Conservation (phyloP, 2,113 vertebrate species). For the Peromyscus maniculatus region DNA sequence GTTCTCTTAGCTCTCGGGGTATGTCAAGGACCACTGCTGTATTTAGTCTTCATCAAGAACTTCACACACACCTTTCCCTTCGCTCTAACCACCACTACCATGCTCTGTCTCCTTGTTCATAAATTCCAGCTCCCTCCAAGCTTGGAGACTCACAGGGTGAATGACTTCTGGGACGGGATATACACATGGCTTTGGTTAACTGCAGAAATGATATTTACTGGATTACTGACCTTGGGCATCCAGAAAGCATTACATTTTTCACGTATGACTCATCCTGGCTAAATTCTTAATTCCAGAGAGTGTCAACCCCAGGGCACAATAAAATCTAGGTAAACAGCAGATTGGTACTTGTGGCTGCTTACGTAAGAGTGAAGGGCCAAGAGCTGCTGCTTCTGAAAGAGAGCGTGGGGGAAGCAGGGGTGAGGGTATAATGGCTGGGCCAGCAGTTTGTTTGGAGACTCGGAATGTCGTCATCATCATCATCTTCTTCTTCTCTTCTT, state of each 20-base stretch:
- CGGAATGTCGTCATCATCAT: neutral
- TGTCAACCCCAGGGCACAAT: neutral
- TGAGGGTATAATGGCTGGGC: fast-evolving
- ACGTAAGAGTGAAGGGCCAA: neutral
- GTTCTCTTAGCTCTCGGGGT: neutral
- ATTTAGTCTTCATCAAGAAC: neutral
- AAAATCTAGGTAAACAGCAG: neutral
- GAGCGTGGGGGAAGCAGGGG: neutral
- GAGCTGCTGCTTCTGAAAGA: neutral
- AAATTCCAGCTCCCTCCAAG: neutral
- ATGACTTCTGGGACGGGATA: neutral
- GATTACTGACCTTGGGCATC: neutral
- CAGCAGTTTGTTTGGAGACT: neutral
- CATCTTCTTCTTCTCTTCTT: no score
- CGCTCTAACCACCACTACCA: neutral
- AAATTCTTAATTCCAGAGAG: slow-evolving; percentile 25
- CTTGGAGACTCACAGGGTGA: neutral
- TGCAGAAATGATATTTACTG: neutral
- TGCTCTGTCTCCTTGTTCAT: neutral
- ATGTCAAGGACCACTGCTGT: fast-evolving
- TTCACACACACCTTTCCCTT: neutral
- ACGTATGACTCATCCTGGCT: neutral
- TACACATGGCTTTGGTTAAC: neutral
- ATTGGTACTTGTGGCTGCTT: neutral
- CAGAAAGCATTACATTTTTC: neutral